Base-by-base conservation (phyloP, 1,140 invertebrate species). In the Bombus confusus region DNA sequence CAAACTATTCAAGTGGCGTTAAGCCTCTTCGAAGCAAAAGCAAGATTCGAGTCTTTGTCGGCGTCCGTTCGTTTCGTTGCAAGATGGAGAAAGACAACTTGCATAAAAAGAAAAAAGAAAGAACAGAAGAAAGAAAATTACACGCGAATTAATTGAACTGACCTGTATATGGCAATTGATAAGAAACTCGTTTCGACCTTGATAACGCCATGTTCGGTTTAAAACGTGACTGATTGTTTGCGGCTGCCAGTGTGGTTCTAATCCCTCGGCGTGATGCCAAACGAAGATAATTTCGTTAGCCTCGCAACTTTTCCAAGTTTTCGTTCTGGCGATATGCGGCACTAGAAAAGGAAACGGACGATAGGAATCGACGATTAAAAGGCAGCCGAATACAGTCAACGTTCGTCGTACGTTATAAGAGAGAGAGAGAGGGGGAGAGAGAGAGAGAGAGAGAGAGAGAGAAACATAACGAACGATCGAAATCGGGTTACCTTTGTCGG, bases 201-300 rank as follows among this genome's bases (percentile, higher is more conserved):
- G 95, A 91, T 96, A 98, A 4, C 93, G 93, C 96, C 97, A 98
- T 10, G 93, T 88, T 2, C 96, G 96, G 15, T 92, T 93, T 6
- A 94, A 88, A 13, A 97, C 95, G 86, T 97, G 94, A 3, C 94
- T 88, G 1, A 97, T 93, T 1, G 95, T 91, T 2, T 96, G 95
- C 0, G 97, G 95, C n/a, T 93, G 91, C 98, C 98, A 99, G 34
- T 94, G 85, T 0, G 98, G 98, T 0, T 96, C 95, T 3, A 95
- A 91, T 9, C 95, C 95, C 90, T 98, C 98, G 0, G 97, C 97
- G 90, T 98, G 97, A 91, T 98, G 96, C 98, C 98, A 98, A 9
- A 98, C 95, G 93, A 97, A 98, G 37, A 98, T 96, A 31, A 97
- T 96, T 0, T 96, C 96, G 92, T 98, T 98, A 0, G 96, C 93